These are phyloP conservation scores for Oligia strigilis DNA, from an alignment of 2,888 invertebrate species.

Conservation along the genomic window DNA sequence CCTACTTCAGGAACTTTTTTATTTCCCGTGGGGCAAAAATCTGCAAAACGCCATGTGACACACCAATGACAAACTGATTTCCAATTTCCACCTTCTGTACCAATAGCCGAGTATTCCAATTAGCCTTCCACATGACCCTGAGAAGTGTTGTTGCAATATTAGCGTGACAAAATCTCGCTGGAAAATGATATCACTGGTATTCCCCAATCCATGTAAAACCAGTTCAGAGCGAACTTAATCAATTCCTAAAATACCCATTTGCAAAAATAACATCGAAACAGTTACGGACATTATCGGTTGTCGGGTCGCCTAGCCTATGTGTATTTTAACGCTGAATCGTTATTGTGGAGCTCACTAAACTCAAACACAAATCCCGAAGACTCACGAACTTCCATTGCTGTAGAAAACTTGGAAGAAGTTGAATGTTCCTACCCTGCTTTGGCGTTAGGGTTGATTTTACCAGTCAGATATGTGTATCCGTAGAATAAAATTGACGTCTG, in stretches of 20 bases:
- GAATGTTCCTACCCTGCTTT: background rate
- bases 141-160: conserved; percentile 21
- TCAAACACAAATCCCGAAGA: background rate
- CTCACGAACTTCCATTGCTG: background rate
- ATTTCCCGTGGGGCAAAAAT: background rate
- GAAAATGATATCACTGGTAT: conserved; percentile 9
- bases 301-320: background rate
- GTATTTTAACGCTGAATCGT: background rate
- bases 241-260: conserved; percentile 19
- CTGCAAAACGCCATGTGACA: background rate
- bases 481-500: too few relatives aligned
- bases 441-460: background rate
- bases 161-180: conserved; percentile 11
- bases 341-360: background rate
- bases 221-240: background rate
- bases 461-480: background rate
- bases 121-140: conserved; percentile 4
- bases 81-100: background rate
- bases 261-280: background rate
- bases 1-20: background rate
- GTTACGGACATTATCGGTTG: background rate
- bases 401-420: background rate
- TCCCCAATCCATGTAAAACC: background rate
- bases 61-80: background rate
- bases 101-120: background rate